Conservation (phyloP, 2,797 vertebrate genomes). For the Hypotaenidia philippensis region DNA sequence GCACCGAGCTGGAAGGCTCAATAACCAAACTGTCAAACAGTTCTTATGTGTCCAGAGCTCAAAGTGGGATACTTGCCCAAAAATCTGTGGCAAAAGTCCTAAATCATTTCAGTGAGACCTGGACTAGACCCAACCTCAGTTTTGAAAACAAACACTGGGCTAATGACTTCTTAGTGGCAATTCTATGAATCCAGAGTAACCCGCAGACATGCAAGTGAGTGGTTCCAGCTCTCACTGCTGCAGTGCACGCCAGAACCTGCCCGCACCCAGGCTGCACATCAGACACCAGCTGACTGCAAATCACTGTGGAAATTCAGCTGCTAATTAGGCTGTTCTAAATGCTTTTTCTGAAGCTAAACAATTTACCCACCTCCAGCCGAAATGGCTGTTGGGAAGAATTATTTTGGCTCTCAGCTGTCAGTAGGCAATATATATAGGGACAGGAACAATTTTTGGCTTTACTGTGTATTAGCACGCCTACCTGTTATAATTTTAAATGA, state of each 20-base stretch:
- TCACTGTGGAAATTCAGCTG: neutral
- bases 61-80: neutral
- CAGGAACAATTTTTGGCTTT: neutral
- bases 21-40: neutral
- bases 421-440: neutral
- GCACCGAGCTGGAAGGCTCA: neutral
- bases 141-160: neutral
- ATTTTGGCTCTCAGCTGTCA: neutral
- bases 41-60: neutral
- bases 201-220: neutral
- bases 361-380: neutral
- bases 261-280: neutral
- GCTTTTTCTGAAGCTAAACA: neutral
- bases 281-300: neutral
- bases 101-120: neutral
- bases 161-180: neutral
- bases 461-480: neutral
- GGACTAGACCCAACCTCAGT: neutral
- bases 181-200: constrained; percentile 7
- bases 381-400: neutral
- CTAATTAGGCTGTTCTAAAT: neutral
- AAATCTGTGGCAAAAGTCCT: constrained; percentile 9
- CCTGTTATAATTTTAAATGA: neutral
- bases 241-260: neutral
- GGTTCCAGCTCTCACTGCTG: neutral